Evolutionary conservation across 30 jellyfish, hydroid and myxozoan genomes (phyloP).

Genomic region (Hydractinia echinata): DNA sequence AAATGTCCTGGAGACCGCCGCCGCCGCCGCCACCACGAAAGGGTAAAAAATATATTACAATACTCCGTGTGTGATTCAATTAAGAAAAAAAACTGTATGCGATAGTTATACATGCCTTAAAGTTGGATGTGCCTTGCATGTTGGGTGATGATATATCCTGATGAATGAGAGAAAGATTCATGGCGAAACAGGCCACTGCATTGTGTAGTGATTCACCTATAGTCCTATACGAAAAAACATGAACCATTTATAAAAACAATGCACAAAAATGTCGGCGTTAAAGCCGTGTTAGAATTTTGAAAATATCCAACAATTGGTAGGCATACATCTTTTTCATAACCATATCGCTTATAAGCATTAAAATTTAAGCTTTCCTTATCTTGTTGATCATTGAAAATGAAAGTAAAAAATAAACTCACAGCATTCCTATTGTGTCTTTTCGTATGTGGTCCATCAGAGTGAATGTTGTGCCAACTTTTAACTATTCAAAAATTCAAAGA

Average conservation of each 20-base stretch:
- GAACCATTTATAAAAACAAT: neutral
- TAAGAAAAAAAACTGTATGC: no score
- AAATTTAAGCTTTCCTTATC: neutral
- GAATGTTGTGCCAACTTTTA: slow-evolving; percentile 73
- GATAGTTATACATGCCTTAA: slow-evolving; percentile 34
- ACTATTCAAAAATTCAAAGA: slow-evolving; percentile 24
- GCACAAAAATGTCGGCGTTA: neutral
- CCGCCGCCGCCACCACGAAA: no score
- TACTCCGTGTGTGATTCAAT: no score
- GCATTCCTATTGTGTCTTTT: slow-evolving; percentile 69
- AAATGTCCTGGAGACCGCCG: no score
- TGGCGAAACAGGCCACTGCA: slow-evolving; percentile 56
- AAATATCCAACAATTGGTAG: no score
- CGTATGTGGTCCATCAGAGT: slow-evolving; percentile 56
- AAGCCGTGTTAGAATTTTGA: neutral
- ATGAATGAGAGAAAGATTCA: slow-evolving; percentile 66
- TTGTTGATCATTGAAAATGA: neutral
- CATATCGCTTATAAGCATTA: neutral
- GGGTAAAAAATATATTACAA: no score
- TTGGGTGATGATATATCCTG: slow-evolving; percentile 57
- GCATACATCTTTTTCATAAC: no score
- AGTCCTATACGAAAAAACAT: slow-evolving; percentile 28
- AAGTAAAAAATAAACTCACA: slow-evolving; percentile 30
- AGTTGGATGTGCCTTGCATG: slow-evolving; percentile 53
- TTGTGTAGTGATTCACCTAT: slow-evolving; percentile 70